These are phyloP conservation scores for Cottoperca gobio DNA, from an alignment of 2,797 vertebrate genomes.

Conservation along the genomic window DNA sequence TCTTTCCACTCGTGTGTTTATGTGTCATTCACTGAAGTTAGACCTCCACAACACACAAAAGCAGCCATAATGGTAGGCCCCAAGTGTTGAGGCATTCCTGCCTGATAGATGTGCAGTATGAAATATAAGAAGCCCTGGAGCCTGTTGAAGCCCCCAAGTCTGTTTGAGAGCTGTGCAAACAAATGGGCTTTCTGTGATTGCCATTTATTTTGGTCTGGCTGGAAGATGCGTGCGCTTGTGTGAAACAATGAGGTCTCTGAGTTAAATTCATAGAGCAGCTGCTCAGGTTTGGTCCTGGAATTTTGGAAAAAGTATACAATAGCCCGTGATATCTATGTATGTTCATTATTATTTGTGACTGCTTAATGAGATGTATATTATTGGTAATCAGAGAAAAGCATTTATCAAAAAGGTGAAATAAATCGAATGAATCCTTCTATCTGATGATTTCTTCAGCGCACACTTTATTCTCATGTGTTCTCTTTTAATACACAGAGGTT, in stretches of 20 bases:
- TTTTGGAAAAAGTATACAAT: neutral
- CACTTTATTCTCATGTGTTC: neutral
- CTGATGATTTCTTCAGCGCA: neutral
- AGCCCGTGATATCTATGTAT: neutral
- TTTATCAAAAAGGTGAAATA: neutral
- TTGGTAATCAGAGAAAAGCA: neutral
- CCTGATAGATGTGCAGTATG: conserved; percentile 28
- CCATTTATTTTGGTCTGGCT: conserved; percentile 52
- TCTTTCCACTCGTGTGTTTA: conserved; percentile 29
- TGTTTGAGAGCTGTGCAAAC: conserved; percentile 50
- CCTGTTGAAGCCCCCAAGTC: conserved; percentile 17
- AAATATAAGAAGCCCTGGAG: conserved; percentile 43
- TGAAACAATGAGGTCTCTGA: conserved; percentile 18
- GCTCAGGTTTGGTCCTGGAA: conserved; percentile 1
- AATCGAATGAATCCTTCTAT: neutral
- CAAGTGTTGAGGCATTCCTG: conserved; percentile 24
- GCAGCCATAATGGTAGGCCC: neutral
- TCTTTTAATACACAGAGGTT: neutral
- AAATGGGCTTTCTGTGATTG: conserved; percentile 54
- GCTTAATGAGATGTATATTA: neutral
- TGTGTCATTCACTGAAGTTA: conserved; percentile 51
- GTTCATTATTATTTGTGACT: neutral
- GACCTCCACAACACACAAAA: conserved; percentile 16
- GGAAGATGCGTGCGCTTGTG: conserved; percentile 21
- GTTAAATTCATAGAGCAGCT: conserved; percentile 16